Evolutionary conservation across 2,113 vertebrate genomes (phyloP), one percentile per base, ranked within the genome.

Genomic region (Gavia stellata): DNA sequence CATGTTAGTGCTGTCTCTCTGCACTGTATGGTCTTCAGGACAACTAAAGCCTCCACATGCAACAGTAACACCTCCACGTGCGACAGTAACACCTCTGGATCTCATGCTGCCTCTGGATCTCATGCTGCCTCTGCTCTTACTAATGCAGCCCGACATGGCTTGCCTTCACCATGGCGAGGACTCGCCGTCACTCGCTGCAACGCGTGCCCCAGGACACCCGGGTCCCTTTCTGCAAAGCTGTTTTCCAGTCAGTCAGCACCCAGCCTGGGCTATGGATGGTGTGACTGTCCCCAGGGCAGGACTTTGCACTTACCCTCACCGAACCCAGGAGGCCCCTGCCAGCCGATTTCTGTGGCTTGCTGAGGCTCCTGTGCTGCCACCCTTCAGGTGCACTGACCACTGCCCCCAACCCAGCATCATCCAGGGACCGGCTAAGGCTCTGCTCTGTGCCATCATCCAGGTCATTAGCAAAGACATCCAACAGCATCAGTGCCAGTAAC

Each of bases 51-150:
- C 66, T 45, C 2, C 1, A 0, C 2, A 23, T 14, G 45, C 18
- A 40, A 10, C 66, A 79, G 40, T 3, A 61, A n/a, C n/a, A n/a
- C 13, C 66, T 52, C 2, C 0, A 0, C 1, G 26, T 10, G 49
- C 21, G 31, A 7, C 65, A 78, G n/a, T 2, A 61, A 29, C 65
- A 17, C 33, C 55, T 40, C 74, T 28, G 50, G n/a, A 16, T n/a
- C 70, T 42, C 28, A 6, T 0, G 12, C 42, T n/a, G n/a, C n/a
- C n/a, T n/a, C n/a, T n/a, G n/a, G n/a, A n/a, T n/a, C 23, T 31
- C 3, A 3, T 20, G 36, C 49, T 67, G 83, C n/a, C 58, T 19
- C 71, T 84, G 62, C 58, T 36, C 63, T 21, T 31, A 28, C 59
- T 33, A 8, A 17, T 1, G 33, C 40, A 61, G 49, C 84, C 38